phyloP scores from a whole-genome alignment of 2,797 vertebrate genomes.

The Gymnothorax reevesii region DNA sequence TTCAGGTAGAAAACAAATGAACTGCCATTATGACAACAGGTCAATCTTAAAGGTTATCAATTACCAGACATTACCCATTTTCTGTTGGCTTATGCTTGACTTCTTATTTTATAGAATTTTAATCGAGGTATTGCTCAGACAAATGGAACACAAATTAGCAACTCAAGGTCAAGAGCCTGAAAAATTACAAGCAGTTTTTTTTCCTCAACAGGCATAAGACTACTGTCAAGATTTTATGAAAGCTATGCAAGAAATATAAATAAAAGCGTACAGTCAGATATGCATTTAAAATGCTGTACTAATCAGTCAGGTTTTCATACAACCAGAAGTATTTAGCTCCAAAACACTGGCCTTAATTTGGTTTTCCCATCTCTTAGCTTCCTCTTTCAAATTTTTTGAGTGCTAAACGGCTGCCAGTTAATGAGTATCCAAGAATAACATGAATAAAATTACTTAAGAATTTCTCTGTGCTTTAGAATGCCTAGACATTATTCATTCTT shows the following conservation, averaged over 20 bases:
- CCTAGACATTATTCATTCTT: constrained; percentile 7
- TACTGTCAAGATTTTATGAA: not conserved
- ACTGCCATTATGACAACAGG: constrained; percentile 65
- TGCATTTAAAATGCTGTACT: not conserved
- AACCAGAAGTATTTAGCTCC: constrained; percentile 23
- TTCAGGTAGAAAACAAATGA: constrained; percentile 51
- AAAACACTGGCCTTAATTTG: constrained; percentile 39
- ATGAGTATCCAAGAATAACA: constrained; percentile 24
- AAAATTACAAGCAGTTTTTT: not conserved
- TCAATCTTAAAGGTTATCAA: constrained; percentile 38
- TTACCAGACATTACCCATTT: not conserved
- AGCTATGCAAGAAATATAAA: not conserved
- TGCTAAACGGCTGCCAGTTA: constrained; percentile 19
- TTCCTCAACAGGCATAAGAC: not conserved
- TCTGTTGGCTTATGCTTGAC: not conserved
- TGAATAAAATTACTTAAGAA: constrained; percentile 29
- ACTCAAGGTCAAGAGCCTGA: not conserved
- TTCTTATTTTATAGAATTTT: not conserved
- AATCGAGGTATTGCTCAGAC: not conserved
- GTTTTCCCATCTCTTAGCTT: constrained; percentile 27
- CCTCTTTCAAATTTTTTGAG: not conserved
- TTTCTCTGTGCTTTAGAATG: not conserved
- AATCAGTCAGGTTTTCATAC: not conserved
- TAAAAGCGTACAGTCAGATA: not conserved
- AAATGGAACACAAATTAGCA: not conserved